Evolutionary conservation across 2,888 invertebrate species (phyloP).

Genomic region (Tolmerus cingulatus): DNA sequence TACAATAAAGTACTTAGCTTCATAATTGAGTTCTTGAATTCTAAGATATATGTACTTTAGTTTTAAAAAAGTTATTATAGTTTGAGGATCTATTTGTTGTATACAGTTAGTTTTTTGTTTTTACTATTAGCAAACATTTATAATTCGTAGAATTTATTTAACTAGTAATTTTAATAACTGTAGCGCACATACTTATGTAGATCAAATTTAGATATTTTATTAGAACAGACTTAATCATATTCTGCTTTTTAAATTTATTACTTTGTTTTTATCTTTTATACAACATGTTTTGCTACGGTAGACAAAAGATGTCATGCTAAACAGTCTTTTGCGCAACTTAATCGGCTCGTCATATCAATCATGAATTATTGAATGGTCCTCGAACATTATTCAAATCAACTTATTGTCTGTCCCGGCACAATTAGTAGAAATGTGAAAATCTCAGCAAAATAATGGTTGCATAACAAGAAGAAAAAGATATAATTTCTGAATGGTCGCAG

Average conservation of each 20-base stretch:
- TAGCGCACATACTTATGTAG: no score
- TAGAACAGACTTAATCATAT: not conserved
- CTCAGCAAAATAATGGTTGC: not conserved
- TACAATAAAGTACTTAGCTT: no score
- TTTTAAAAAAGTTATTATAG: no score
- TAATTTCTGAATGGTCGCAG: not conserved
- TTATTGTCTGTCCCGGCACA: not conserved
- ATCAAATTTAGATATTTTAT: no score
- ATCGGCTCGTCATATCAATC: not conserved
- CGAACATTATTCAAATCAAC: not conserved
- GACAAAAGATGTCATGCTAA: not conserved
- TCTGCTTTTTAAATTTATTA: not conserved
- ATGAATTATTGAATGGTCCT: not conserved
- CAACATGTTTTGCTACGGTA: not conserved
- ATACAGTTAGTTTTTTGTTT: no score
- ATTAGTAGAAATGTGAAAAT: slow-evolving; percentile 20
- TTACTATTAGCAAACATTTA: no score
- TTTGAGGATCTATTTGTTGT: no score
- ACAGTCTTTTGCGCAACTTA: not conserved
- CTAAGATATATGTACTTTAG: no score
- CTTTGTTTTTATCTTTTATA: not conserved
- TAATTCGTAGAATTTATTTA: no score
- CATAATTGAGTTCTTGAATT: no score
- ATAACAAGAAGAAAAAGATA: not conserved
- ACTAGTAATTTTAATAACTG: no score